Conservation (phyloP, 2,888 invertebrate species). For the Noctuana brunneofusca region DNA sequence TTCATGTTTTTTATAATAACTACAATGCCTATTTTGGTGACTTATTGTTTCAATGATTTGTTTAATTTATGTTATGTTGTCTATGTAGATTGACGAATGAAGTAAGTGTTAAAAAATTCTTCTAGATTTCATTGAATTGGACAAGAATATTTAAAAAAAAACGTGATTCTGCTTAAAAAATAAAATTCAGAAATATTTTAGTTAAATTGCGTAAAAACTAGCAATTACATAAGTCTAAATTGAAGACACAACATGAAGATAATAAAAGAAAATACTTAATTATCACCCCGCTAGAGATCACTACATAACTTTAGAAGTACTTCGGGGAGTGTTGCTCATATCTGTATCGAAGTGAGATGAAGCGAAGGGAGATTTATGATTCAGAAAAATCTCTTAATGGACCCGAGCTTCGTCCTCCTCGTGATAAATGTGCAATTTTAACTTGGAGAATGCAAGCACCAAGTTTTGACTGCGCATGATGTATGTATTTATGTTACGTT, state of each 20-base stretch:
- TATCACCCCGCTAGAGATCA: neutral
- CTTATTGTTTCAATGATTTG: neutral
- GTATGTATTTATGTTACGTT: slow-evolving; percentile 65
- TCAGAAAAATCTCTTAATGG: slow-evolving; percentile 82
- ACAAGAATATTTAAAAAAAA: too few relatives aligned
- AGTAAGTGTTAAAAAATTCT: too few relatives aligned
- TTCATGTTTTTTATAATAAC: too few relatives aligned
- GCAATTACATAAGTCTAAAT: too few relatives aligned
- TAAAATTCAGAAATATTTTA: too few relatives aligned
- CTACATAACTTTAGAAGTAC: slow-evolving; percentile 39
- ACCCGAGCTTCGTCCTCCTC: slow-evolving; percentile 69
- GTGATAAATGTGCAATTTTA: slow-evolving; percentile 82
- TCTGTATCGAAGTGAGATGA: slow-evolving; percentile 77
- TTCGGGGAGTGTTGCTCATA: slow-evolving; percentile 62
- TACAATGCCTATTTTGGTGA: too few relatives aligned
- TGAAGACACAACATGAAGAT: neutral
- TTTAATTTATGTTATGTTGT: too few relatives aligned
- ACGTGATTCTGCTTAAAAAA: too few relatives aligned
- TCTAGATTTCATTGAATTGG: too few relatives aligned
- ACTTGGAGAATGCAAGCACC: slow-evolving; percentile 77
- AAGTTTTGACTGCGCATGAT: slow-evolving; percentile 78
- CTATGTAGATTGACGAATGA: too few relatives aligned
- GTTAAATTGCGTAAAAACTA: too few relatives aligned
- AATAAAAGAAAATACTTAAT: neutral
- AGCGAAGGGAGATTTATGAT: slow-evolving; percentile 81